Percentiles rank a stretch among this genome's conserved stretches.
phyloP scores from a whole-genome alignment of 2,113 vertebrate species.

The Scortum barcoo region DNA sequence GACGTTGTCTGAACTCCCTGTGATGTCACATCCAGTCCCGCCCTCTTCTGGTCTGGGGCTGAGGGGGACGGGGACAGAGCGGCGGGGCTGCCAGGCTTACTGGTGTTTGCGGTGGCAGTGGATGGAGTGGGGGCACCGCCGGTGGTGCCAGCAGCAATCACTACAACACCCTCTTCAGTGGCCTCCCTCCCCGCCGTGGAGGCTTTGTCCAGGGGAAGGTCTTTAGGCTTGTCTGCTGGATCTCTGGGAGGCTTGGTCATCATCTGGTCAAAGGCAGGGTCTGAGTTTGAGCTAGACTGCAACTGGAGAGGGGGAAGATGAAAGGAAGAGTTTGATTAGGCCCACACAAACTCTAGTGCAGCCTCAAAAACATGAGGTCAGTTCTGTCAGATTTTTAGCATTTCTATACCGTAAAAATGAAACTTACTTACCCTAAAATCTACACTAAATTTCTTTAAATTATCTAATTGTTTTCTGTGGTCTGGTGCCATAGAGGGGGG shows the following conservation, averaged over 20 bases:
- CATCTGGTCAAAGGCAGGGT: slow-evolving; percentile 90
- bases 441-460: slow-evolving; percentile 99
- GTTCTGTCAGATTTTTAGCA: neutral
- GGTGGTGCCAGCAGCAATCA: slow-evolving; percentile 42
- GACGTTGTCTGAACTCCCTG: slow-evolving; percentile 96
- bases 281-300: slow-evolving; percentile 93
- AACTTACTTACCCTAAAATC: slow-evolving; percentile 95
- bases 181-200: slow-evolving; percentile 70
- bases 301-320: slow-evolving; percentile 83
- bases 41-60: slow-evolving; percentile 88
- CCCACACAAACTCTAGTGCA: neutral
- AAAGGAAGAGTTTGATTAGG: slow-evolving; percentile 23
- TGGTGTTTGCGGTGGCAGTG: slow-evolving; percentile 83
- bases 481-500: slow-evolving; percentile 91
- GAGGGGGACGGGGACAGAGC: slow-evolving; percentile 88
- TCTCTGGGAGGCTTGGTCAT: slow-evolving; percentile 91
- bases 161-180: slow-evolving; percentile 54
- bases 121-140: slow-evolving; percentile 70
- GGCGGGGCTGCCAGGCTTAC: slow-evolving; percentile 92
- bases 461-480: slow-evolving; percentile 98
- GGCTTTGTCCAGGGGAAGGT: slow-evolving; percentile 90
- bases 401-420: neutral
- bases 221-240: slow-evolving; percentile 91
- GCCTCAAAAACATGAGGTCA: neutral
- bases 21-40: slow-evolving; percentile 93